These are phyloP conservation scores for Protomyctophum bolini DNA, from an alignment of 2,113 vertebrate species.

Conservation along the genomic window DNA sequence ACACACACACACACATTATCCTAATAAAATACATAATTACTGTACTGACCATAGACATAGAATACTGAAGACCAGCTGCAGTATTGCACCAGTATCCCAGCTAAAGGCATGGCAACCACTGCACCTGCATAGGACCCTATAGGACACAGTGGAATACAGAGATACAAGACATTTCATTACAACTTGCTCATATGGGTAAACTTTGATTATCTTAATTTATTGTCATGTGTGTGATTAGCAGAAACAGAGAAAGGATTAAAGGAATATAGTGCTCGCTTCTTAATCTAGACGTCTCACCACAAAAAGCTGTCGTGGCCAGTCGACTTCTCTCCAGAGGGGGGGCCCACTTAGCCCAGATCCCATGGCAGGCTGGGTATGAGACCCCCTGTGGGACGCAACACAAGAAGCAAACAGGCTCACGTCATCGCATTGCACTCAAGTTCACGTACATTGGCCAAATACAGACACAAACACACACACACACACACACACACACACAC, in stretches of 20 bases:
- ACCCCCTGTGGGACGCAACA: slow-evolving; percentile 80
- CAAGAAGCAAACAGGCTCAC: not conserved
- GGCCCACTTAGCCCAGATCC: slow-evolving; percentile 91
- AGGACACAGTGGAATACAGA: not conserved
- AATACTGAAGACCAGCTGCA: slow-evolving; percentile 91
- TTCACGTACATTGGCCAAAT: not conserved
- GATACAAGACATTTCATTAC: not conserved
- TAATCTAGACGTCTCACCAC: slow-evolving; percentile 75
- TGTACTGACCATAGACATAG: slow-evolving; percentile 88
- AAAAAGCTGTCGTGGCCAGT: slow-evolving; percentile 88
- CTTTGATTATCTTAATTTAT: too few species aligned
- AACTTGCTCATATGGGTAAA: too few species aligned
- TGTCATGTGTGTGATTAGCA: too few species aligned
- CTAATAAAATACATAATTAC: too few species aligned
- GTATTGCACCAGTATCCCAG: slow-evolving; percentile 92
- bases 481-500: not conserved
- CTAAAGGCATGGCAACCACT: slow-evolving; percentile 93
- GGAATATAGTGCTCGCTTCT: not conserved
- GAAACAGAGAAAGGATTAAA: not conserved
- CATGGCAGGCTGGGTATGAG: slow-evolving; percentile 93
- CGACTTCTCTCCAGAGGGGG: slow-evolving; percentile 87
- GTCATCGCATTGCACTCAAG: not conserved
- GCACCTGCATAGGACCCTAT: slow-evolving; percentile 92
- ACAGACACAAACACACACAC: slow-evolving; percentile 12
- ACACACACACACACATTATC: too few species aligned